Evolutionary conservation across 2,888 invertebrate species (phyloP).

Genomic region (Dilophus febrilis): DNA sequence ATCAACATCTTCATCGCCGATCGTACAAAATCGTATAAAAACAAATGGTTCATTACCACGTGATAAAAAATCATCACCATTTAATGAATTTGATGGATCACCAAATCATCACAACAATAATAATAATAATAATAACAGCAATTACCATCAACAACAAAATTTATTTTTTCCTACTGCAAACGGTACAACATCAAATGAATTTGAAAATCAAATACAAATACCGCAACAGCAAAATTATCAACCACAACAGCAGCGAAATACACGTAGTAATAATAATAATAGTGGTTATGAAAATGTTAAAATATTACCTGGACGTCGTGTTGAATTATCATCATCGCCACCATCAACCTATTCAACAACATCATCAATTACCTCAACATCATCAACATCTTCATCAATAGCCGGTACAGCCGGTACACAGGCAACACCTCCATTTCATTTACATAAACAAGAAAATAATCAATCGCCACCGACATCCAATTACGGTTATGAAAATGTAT

Average conservation of each 20-base stretch:
- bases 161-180: slow-evolving; percentile 5
- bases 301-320: slow-evolving; percentile 9
- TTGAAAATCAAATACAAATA: slow-evolving; percentile 14
- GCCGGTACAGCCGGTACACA: too few species aligned
- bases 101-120: slow-evolving; percentile 6
- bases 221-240: slow-evolving; percentile 7
- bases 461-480: background rate
- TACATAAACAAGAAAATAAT: slow-evolving; percentile 13
- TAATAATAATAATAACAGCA: too few species aligned
- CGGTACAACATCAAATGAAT: slow-evolving; percentile 2
- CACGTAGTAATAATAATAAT: slow-evolving; percentile 8
- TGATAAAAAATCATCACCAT: slow-evolving; percentile 31
- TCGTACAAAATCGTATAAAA: slow-evolving; percentile 50
- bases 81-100: slow-evolving; percentile 17
- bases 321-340: background rate
- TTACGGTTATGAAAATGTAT: slow-evolving; percentile 41
- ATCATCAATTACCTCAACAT: slow-evolving; percentile 5
- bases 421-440: too few species aligned
- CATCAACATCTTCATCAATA: slow-evolving; percentile 6
- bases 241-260: background rate
- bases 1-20: slow-evolving; percentile 22
- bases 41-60: slow-evolving; percentile 75
- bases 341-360: background rate
- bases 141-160: too few species aligned
- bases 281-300: slow-evolving; percentile 39